phyloP scores from a whole-genome alignment of 2,113 vertebrate genomes.

The Poeciliopsis occidentalis region DNA sequence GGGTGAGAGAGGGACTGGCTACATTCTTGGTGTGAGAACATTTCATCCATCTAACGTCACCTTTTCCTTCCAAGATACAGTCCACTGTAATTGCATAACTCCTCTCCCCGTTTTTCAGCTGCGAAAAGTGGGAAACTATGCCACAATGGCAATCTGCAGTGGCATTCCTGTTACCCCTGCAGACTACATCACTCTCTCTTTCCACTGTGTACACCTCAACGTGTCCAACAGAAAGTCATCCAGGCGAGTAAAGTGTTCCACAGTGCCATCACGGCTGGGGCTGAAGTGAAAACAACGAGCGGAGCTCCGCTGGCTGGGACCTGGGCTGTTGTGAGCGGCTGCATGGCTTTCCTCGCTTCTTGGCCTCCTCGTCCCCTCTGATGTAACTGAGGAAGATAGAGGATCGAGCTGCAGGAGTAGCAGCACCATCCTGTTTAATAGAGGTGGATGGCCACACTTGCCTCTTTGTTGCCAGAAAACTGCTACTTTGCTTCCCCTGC shows the following conservation, averaged over 20 bases:
- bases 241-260: conserved; percentile 64
- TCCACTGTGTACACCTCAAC: conserved; percentile 55
- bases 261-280: conserved; percentile 37
- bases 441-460: conserved; percentile 46
- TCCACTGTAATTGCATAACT: conserved; percentile 70
- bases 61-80: conserved; percentile 70
- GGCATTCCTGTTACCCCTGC: conserved; percentile 61
- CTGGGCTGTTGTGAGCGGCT: conserved; percentile 37
- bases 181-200: conserved; percentile 58
- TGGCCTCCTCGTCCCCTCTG: conserved; percentile 50
- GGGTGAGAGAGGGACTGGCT: conserved; percentile 61
- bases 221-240: conserved; percentile 45
- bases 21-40: conserved; percentile 68
- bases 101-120: conserved; percentile 55
- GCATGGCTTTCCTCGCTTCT: conserved; percentile 44
- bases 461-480: conserved; percentile 7
- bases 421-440: conserved; percentile 52
- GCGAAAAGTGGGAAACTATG: conserved; percentile 61
- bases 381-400: conserved; percentile 64
- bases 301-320: conserved; percentile 51
- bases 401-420: neutral
- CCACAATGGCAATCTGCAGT: conserved; percentile 57
- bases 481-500: conserved; percentile 12
- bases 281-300: conserved; percentile 65
- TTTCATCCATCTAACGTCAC: conserved; percentile 76